Conservation (phyloP, 2,797 vertebrate species). For the Acridotheres tristis region DNA sequence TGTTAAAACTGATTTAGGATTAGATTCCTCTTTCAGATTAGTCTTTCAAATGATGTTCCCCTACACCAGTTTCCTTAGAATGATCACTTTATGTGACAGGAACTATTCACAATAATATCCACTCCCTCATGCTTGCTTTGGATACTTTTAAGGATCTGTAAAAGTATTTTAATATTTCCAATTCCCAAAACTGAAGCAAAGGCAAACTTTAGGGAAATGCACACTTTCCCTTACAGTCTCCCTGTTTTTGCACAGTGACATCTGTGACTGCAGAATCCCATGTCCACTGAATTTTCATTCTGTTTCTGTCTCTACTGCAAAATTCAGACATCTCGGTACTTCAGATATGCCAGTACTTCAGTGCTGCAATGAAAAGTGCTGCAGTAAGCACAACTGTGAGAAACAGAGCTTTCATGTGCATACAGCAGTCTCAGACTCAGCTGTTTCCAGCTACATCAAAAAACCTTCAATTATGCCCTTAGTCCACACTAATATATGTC, state of each 20-base stretch:
- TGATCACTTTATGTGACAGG: not conserved
- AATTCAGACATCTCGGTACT: constrained; percentile 8
- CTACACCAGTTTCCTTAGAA: not conserved
- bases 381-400: constrained; percentile 22
- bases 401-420: constrained; percentile 5
- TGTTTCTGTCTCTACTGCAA: not conserved
- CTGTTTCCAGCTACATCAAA: constrained; percentile 44
- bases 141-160: not conserved
- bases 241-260: not conserved
- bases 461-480: constrained; percentile 12
- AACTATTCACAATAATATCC: not conserved
- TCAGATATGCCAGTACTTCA: not conserved
- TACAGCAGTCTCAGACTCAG: not conserved
- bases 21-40: not conserved
- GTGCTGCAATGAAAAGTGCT: constrained; percentile 18
- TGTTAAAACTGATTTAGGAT: not conserved
- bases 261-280: not conserved
- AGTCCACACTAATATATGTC: not conserved
- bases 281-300: not conserved
- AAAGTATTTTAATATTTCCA: not conserved
- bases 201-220: not conserved
- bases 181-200: not conserved
- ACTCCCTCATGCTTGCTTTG: not conserved
- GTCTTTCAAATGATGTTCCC: not conserved
- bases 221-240: not conserved